These are phyloP conservation scores for Centroberyx gerrardi DNA, from an alignment of 2,797 vertebrate genomes.

Conservation along the genomic window DNA sequence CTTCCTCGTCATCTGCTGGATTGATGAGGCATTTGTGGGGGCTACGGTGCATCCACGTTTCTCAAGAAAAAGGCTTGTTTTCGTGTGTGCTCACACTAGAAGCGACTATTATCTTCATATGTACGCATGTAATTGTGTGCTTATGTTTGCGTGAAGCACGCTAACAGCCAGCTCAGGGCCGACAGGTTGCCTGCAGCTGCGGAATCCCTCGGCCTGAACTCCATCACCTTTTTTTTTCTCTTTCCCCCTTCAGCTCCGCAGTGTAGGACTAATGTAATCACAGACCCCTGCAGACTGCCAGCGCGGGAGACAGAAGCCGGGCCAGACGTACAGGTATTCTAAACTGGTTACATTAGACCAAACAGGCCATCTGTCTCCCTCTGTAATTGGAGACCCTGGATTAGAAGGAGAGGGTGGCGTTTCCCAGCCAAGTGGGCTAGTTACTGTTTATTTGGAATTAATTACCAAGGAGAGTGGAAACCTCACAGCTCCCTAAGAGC, in stretches of 20 bases:
- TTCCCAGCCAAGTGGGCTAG: constrained; percentile 76
- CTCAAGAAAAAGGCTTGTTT: constrained; percentile 5
- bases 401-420: constrained; percentile 61
- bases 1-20: constrained; percentile 2
- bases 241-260: constrained; percentile 43
- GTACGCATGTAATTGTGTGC: neutral
- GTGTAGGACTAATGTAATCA: constrained; percentile 74
- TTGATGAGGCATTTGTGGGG: neutral
- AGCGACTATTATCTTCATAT: neutral
- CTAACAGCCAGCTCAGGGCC: constrained; percentile 1
- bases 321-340: constrained; percentile 75
- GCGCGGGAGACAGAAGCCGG: constrained; percentile 63
- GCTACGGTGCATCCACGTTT: neutral
- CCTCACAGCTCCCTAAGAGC: constrained; percentile 53
- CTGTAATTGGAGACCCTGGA: constrained; percentile 74
- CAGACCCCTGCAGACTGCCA: constrained; percentile 56
- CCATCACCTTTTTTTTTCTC: constrained; percentile 35
- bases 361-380: constrained; percentile 75
- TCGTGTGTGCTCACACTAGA: constrained; percentile 1
- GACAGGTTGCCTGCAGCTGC: constrained; percentile 56
- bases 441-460: constrained; percentile 84
- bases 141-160: constrained; percentile 12
- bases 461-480: constrained; percentile 79
- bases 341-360: constrained; percentile 77
- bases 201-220: constrained; percentile 54